Base-by-base conservation (phyloP, 2,113 vertebrate genomes). In the Lipotes vexillifer region DNA sequence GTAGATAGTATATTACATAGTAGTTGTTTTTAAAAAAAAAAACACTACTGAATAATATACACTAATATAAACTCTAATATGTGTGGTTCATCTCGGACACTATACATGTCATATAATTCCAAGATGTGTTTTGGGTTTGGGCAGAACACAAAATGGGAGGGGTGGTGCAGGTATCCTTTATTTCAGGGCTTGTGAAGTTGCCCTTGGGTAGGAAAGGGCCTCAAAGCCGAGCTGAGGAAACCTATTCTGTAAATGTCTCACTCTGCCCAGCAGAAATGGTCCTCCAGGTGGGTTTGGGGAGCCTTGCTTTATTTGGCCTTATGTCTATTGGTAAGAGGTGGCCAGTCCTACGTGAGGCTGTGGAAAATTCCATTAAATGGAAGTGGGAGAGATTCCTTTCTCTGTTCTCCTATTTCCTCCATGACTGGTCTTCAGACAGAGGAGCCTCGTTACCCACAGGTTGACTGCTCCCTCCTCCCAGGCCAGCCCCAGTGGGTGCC, bases 21-120 rank as follows among this genome's bases (percentile, higher is more conserved):
- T 27, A 59, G 78, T 14, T 61, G n/a, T 9, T 41, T 41, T 41
- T n/a, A n/a, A 41, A 11, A 29, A 57, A 52, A 66, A 92, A 57
- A 20, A 14, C 49, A 78, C 10, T 3, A 7, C 46, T 85, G 57
- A 59, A 55, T 46, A 46, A 46, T 46, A 46, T 46, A 46, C 44
- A 46, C 44, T 92, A 90, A 80, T 29, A 61, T n/a, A 71, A 94
- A 36, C 59, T 75, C 57, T 80, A 49, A 71, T 29, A 55, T 29
- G 29, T 33, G 25, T 55, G 10, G 55, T 77, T 83, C 65, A 71
- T 88, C 55, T 95, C 81, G 55, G 68, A 63, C 44, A 66, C 31
- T 66, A 11, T 25, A 15, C 4, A 5, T 86, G 59, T 11, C 9
- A 3, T 21, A 15, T 59, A 55, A 44, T 80, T 69, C 72, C 46